These are phyloP conservation scores for Dicyrtoma fusca DNA, from an alignment of 2,888 invertebrate genomes.

Conservation along the genomic window DNA sequence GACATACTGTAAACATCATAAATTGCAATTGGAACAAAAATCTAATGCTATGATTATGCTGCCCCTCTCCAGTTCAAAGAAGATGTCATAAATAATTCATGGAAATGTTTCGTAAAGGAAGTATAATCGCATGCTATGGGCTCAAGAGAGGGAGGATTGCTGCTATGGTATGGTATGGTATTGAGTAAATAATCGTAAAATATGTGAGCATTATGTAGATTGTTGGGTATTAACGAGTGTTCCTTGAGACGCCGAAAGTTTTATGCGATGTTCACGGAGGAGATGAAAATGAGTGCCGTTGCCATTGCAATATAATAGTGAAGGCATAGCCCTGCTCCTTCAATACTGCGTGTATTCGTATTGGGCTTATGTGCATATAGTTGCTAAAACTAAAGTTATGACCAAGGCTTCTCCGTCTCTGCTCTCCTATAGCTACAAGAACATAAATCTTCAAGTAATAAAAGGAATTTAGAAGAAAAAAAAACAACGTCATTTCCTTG, in stretches of 20 bases:
- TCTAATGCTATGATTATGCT: not conserved
- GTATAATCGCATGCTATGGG: too few relatives aligned
- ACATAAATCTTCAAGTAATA: slow-evolving; percentile 33
- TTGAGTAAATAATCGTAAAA: slow-evolving; percentile 33
- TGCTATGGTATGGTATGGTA: not conserved
- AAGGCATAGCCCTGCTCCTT: too few relatives aligned
- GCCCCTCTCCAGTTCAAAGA: not conserved
- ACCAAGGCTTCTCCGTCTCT: too few relatives aligned
- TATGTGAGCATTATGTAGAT: slow-evolving; percentile 11
- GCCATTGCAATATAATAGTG: too few relatives aligned
- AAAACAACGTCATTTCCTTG: slow-evolving; percentile 30
- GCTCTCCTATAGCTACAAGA: not conserved
- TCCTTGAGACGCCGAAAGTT: too few relatives aligned
- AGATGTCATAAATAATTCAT: slow-evolving; percentile 23
- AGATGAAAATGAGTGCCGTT: not conserved
- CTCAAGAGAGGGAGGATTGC: not conserved
- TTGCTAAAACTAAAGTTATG: too few relatives aligned
- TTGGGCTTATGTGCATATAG: too few relatives aligned
- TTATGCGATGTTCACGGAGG: not conserved
- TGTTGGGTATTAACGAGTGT: too few relatives aligned
- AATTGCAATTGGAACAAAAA: too few relatives aligned
- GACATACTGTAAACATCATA: too few relatives aligned
- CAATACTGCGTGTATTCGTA: too few relatives aligned
- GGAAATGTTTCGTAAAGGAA: not conserved
- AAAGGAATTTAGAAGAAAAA: slow-evolving; percentile 23